Base-by-base conservation (phyloP, 2,888 invertebrate genomes). In the Pseudeuparius sepicola region DNA sequence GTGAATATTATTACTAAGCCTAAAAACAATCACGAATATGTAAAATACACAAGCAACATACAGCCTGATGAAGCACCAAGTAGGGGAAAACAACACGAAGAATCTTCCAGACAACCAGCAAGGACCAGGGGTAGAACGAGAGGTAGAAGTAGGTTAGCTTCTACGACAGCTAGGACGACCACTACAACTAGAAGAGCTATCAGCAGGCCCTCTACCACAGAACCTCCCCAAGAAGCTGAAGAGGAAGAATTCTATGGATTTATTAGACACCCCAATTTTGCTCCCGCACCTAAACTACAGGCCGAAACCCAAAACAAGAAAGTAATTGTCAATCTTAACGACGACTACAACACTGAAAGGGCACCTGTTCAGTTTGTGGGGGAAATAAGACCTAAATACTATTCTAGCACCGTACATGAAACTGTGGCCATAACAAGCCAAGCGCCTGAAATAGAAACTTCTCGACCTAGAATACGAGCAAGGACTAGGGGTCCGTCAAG, bases 191-290 rank as follows among this genome's bases (percentile, higher is more conserved):
- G 40, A 36, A 39, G 47, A n/a, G 35, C 44, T 12, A 43, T 46
- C 30, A 36, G 41, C 30, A 34, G 39, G 30, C 26, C 40, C 7
- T 41, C 46, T 7, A 41, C 47, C 15, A 43, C 41, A n/a, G 34
- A 32, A 7, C 25, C 37, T 10, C 24, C 23, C 14, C 36, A 40
- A 26, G 50, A 51, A 17, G 55, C 56, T 13, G 49, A 52, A 16
- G 49, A 57, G 23, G 61, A 63, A 37, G 60, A 65, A 41, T 64
- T 63, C 34, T 68, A 66, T 41, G 68, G 68, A 10, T 69, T 68
- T 43, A 63, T 67, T 40, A 59, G 66, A 32, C 50, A 57, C 17
- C 67, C 69, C n/a, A 63, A 54, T 39, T 67, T 62, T 48, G 56
- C 49, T 17, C 37, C 40, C 24, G 16, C 34, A 17, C 24, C 36